Evolutionary conservation across 2,888 invertebrate species (phyloP).

Genomic region (Pristionchus arcanus): DNA sequence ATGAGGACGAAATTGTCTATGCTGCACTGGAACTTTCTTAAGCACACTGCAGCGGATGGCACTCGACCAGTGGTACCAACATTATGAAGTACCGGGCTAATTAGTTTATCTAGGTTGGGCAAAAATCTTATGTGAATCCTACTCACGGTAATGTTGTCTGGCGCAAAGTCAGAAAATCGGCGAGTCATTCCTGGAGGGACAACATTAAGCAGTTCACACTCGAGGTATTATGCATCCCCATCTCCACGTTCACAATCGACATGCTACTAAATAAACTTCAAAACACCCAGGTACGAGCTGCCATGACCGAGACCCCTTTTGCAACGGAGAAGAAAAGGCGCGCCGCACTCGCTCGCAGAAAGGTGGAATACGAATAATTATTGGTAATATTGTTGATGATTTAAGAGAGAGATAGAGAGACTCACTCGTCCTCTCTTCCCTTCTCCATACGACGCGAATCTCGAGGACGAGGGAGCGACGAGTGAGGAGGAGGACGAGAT

Average conservation of each 20-base stretch:
- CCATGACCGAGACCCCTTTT: background rate
- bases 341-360: background rate
- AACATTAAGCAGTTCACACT: background rate
- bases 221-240: background rate
- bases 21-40: conserved; percentile 10
- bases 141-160: background rate
- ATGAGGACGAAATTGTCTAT: background rate
- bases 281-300: background rate
- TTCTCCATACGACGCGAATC: background rate
- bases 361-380: background rate
- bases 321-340: background rate
- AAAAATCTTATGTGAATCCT: background rate
- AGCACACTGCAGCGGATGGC: background rate
- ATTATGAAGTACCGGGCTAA: background rate
- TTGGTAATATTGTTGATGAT: background rate
- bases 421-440: background rate
- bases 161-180: background rate
- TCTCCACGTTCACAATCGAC: background rate
- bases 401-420: background rate
- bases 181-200: background rate
- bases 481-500: conserved; percentile 28
- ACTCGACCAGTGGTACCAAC: background rate
- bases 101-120: background rate
- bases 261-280: background rate
- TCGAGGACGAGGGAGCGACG: background rate